Conservation (phyloP, 2,888 invertebrate genomes). For the Eilema sororculum region DNA sequence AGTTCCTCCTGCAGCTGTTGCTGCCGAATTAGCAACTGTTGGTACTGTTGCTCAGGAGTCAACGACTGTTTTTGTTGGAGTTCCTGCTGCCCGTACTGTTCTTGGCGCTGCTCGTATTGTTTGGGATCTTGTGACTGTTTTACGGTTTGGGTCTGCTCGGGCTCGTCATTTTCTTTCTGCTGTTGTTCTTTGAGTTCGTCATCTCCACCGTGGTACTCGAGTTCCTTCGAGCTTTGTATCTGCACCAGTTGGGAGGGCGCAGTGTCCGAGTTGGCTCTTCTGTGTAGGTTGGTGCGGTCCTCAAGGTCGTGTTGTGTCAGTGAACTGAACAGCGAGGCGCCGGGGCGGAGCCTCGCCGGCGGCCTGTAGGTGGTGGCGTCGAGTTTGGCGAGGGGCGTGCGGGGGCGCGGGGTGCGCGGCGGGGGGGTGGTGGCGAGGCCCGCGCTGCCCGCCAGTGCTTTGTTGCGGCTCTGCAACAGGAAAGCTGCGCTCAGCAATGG, state of each 20-base stretch:
- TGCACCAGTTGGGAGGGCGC: slow-evolving; percentile 61
- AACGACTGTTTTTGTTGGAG: slow-evolving; percentile 20
- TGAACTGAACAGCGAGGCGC: slow-evolving; percentile 62
- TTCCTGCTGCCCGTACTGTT: slow-evolving; percentile 33
- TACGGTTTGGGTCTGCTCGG: slow-evolving; percentile 11
- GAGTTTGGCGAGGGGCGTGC: slow-evolving; percentile 52
- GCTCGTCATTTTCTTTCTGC: slow-evolving; percentile 11
- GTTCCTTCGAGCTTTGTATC: slow-evolving; percentile 56
- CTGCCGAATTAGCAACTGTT: slow-evolving; percentile 47
- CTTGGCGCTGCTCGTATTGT: slow-evolving; percentile 28
- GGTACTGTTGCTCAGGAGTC: slow-evolving; percentile 36
- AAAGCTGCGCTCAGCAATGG: slow-evolving; percentile 75
- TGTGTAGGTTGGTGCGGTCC: slow-evolving; percentile 68
- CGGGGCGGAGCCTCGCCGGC: slow-evolving; percentile 66
- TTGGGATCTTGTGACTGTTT: slow-evolving; percentile 17
- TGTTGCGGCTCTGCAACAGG: slow-evolving; percentile 86
- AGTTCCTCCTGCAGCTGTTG: slow-evolving; percentile 48
- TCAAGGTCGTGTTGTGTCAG: slow-evolving; percentile 55
- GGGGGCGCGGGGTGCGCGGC: slow-evolving; percentile 55
- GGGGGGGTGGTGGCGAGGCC: slow-evolving; percentile 33
- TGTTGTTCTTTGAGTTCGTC: slow-evolving; percentile 11
- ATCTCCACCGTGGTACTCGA: slow-evolving; percentile 48
- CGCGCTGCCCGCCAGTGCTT: slow-evolving; percentile 66
- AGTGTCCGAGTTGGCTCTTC: slow-evolving; percentile 71
- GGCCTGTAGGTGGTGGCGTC: slow-evolving; percentile 81